A percentile compares a stretch with the other conserved stretches of the same genome.
Conservation (phyloP, 2,797 vertebrate genomes). For the Podarcis siculus region DNA sequence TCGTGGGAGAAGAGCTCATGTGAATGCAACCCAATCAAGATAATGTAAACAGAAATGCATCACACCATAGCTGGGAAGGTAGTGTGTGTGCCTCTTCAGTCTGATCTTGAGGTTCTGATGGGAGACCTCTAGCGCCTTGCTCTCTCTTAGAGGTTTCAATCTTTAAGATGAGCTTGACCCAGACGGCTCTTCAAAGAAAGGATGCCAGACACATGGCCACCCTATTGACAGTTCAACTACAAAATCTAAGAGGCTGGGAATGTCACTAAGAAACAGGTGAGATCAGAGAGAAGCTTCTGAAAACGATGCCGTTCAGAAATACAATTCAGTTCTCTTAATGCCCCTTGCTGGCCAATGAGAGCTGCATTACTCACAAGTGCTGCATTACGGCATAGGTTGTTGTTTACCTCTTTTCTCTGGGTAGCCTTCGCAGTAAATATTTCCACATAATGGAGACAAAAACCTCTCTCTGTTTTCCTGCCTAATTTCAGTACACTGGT, state of each 20-base stretch:
- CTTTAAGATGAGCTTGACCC: too few relatives aligned
- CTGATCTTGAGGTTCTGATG: too few relatives aligned
- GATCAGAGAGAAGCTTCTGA: conserved; percentile 15
- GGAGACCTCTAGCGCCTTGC: rapidly evolving
- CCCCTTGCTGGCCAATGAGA: conserved; percentile 14
- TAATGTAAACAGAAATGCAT: too few relatives aligned
- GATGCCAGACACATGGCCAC: too few relatives aligned
- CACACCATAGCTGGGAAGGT: too few relatives aligned
- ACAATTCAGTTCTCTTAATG: neutral
- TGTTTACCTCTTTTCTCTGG: conserved; percentile 25
- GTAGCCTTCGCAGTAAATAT: conserved; percentile 46
- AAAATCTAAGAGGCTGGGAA: neutral
- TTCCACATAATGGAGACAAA: conserved; percentile 51
- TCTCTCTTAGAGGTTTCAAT: too few relatives aligned
- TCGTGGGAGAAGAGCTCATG: too few relatives aligned
- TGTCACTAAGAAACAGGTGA: neutral
- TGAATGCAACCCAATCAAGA: too few relatives aligned
- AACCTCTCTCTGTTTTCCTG: conserved; percentile 17
- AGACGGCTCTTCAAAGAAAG: too few relatives aligned
- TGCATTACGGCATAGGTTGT: conserved; percentile 35
- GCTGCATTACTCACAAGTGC: neutral
- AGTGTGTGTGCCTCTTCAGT: too few relatives aligned
- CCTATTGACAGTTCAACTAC: conserved; percentile 8
- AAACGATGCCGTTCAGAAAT: neutral
- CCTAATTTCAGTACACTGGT: conserved; percentile 36